Conservation (phyloP, 1,140 invertebrate species). For the Samia ricini region DNA sequence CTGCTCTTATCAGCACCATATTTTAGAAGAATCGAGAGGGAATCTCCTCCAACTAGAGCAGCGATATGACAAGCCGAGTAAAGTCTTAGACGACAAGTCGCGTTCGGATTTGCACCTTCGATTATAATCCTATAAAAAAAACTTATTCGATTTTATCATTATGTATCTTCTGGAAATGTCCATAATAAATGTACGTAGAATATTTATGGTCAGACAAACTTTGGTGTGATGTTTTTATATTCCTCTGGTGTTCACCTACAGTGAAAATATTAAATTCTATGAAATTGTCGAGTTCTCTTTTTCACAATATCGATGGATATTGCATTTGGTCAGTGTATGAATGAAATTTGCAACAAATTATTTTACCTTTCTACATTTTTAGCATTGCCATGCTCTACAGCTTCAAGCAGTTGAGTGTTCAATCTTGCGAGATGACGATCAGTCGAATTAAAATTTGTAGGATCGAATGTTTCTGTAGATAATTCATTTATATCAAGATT, state of each 20-base stretch:
- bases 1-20: slow-evolving; percentile 28
- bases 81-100: slow-evolving; percentile 38
- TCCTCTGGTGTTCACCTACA: too few relatives aligned
- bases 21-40: slow-evolving; percentile 33
- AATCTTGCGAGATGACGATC: slow-evolving; percentile 60
- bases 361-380: slow-evolving; percentile 63
- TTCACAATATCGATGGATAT: too few relatives aligned
- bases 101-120: slow-evolving; percentile 43
- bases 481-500: too few relatives aligned
- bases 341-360: too few relatives aligned
- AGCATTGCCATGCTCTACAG: slow-evolving; percentile 51
- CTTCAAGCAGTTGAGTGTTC: slow-evolving; percentile 72
- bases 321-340: too few relatives aligned
- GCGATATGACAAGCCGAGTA: slow-evolving; percentile 48
- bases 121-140: slow-evolving; percentile 31
- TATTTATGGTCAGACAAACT: too few relatives aligned
- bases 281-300: too few relatives aligned
- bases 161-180: neutral
- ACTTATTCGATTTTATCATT: neutral
- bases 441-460: slow-evolving; percentile 36
- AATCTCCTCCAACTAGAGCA: slow-evolving; percentile 29
- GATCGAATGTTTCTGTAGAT: too few relatives aligned
- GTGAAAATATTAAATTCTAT: too few relatives aligned
- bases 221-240: too few relatives aligned
- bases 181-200: too few relatives aligned